Conservation (phyloP, 2,113 vertebrate species). For the Pica pica region DNA sequence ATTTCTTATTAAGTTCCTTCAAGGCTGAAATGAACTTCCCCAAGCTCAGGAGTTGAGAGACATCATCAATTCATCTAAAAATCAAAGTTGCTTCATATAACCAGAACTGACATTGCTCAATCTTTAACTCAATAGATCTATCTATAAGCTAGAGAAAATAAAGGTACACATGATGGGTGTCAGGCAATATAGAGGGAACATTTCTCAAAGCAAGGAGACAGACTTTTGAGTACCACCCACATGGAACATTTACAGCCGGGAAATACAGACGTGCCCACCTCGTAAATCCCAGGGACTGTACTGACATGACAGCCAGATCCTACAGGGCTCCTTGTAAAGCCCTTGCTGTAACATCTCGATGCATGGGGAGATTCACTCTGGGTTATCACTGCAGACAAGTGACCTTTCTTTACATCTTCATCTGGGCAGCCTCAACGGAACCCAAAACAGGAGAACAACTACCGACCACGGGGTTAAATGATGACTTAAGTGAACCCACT, state of each 20-base stretch:
- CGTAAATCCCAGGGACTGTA: background rate
- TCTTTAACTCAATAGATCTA: background rate
- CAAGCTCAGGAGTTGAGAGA: background rate
- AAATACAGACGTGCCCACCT: background rate
- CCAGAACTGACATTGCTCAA: background rate
- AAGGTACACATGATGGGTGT: background rate
- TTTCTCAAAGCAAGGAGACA: background rate
- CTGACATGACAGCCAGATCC: background rate
- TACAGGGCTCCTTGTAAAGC: background rate
- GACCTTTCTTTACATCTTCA: background rate
- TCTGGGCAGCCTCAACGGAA: background rate
- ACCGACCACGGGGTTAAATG: accelerated
- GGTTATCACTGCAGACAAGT: background rate
- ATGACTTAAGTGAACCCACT: background rate
- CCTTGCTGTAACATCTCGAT: background rate
- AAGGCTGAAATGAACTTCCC: background rate
- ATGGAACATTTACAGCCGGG: background rate
- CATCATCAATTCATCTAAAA: background rate
- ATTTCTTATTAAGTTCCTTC: background rate
- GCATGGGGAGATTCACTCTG: background rate
- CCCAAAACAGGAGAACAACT: background rate
- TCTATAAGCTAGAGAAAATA: background rate
- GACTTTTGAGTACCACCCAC: background rate
- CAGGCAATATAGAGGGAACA: background rate
- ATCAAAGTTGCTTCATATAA: background rate